A percentile compares a stretch with the other conserved stretches of the same genome.
These are phyloP conservation scores for Ictalurus punctatus DNA, from an alignment of 2,113 vertebrate species.

Conservation along the genomic window DNA sequence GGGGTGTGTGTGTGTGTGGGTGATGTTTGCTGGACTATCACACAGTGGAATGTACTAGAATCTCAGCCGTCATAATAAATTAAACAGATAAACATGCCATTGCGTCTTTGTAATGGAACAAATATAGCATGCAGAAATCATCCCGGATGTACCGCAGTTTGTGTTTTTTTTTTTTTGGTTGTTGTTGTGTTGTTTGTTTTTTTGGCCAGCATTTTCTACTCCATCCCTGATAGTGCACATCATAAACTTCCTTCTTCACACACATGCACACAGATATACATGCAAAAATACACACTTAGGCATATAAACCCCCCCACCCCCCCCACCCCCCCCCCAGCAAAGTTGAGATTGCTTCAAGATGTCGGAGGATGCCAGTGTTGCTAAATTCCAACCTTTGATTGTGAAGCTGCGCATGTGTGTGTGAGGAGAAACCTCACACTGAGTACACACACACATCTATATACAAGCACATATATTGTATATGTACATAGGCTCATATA, in stretches of 20 bases:
- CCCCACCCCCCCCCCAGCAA: slow-evolving; percentile 47
- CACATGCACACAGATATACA: slow-evolving; percentile 37
- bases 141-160: neutral
- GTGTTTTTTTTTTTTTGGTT: neutral
- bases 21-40: neutral
- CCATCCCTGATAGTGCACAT: slow-evolving; percentile 21
- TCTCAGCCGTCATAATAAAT: slow-evolving; percentile 32
- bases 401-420: slow-evolving; percentile 40
- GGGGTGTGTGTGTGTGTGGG: neutral
- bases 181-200: neutral
- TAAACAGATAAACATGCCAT: slow-evolving; percentile 42
- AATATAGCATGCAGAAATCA: slow-evolving; percentile 37
- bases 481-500: slow-evolving; percentile 8
- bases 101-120: slow-evolving; percentile 48
- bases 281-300: slow-evolving; percentile 45
- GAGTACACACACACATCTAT: slow-evolving; percentile 15
- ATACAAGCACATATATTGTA: slow-evolving; percentile 8
- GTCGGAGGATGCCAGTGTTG: slow-evolving; percentile 56
- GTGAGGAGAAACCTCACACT: slow-evolving; percentile 45
- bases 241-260: slow-evolving; percentile 36
- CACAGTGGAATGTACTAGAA: slow-evolving; percentile 20
- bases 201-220: slow-evolving; percentile 9
- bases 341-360: slow-evolving; percentile 63
- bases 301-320: neutral
- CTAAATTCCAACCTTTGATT: slow-evolving; percentile 58